Base-by-base conservation (phyloP, 2,888 invertebrate genomes). In the Neuroscelio doddi region DNA sequence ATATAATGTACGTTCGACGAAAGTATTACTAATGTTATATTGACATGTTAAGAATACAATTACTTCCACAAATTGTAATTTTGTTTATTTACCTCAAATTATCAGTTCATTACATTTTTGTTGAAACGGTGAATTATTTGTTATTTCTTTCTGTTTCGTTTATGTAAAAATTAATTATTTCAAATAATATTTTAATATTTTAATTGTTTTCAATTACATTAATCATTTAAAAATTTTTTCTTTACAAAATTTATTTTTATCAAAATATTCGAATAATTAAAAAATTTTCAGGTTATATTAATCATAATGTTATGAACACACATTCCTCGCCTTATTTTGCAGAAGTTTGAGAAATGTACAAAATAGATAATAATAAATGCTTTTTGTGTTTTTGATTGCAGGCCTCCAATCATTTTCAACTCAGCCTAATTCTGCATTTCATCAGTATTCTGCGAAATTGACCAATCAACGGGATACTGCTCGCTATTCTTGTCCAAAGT, bases 401-500 rank as follows among this genome's bases (percentile, higher is more conserved):
- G 64, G 44, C 17, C 12, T 4, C 51, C 21, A 21, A 3, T 47
- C 8, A 50, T 12, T 10, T 44, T 3, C 8, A 9, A 26, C 14
- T 21, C 21, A 1, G 26, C 26, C 7, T 7, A 12, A 47, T 1
- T 46, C 47, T 10, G 39, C 10, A 3, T 41, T 36, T 21, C 56
- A 46, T 5, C 49, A 42, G 24, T 52, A 47, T 39, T 24, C 24
- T 16, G 12, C 17, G 0, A 62, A 39, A 10, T 27, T n/a, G 1
- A 39, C 16, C 32, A n/a, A 50, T 44, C 50, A 65, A 29, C 46
- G 15, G 39, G 68, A 36, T 32, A 45, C 50, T 14, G 65, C 52
- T 1, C 27, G 56, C 10, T 82, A 77, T 42, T 55, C 76, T 9
- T 82, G 82, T 59, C 76, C 73, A n/a, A 79, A 76, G 62, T 83